phyloP scores from a whole-genome alignment of 2,113 vertebrate species.

The Halichoeres trimaculatus region DNA sequence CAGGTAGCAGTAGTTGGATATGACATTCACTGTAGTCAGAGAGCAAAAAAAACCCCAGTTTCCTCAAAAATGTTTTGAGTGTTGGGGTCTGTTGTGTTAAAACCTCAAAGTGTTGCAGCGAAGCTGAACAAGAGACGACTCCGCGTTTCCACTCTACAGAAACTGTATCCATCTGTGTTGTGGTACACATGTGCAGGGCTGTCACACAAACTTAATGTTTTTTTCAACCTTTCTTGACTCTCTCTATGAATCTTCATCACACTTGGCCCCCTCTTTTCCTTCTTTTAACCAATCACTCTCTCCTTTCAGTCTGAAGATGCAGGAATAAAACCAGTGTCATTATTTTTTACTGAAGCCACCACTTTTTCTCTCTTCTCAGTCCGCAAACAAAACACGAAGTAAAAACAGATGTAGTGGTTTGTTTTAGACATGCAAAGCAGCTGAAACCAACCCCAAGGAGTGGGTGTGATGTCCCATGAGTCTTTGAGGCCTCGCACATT shows the following conservation, averaged over 20 bases:
- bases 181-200: neutral
- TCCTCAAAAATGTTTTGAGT: slow-evolving; percentile 18
- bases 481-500: slow-evolving; percentile 53
- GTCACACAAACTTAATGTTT: slow-evolving; percentile 13
- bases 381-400: slow-evolving; percentile 67
- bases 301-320: slow-evolving; percentile 18
- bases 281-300: slow-evolving; percentile 26
- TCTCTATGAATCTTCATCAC: slow-evolving; percentile 12
- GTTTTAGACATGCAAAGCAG: slow-evolving; percentile 75
- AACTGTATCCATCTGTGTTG: slow-evolving; percentile 57
- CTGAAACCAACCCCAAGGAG: slow-evolving; percentile 58
- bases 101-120: slow-evolving; percentile 64
- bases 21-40: slow-evolving; percentile 6
- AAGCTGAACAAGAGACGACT: slow-evolving; percentile 35
- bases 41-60: neutral
- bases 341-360: slow-evolving; percentile 53
- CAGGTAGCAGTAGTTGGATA: slow-evolving; percentile 2
- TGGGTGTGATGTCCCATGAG: slow-evolving; percentile 67
- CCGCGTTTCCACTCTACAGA: slow-evolving; percentile 64
- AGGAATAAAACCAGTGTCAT: slow-evolving; percentile 45
- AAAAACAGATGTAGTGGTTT: slow-evolving; percentile 77
- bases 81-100: slow-evolving; percentile 51
- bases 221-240: slow-evolving; percentile 7
- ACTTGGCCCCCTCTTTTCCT: slow-evolving; percentile 10
- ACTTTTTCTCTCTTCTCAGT: slow-evolving; percentile 36